Percentiles rank a stretch among this genome's conserved stretches.
Evolutionary conservation across 1,140 invertebrate species (phyloP).

Genomic region (Chlorops oryzae): DNA sequence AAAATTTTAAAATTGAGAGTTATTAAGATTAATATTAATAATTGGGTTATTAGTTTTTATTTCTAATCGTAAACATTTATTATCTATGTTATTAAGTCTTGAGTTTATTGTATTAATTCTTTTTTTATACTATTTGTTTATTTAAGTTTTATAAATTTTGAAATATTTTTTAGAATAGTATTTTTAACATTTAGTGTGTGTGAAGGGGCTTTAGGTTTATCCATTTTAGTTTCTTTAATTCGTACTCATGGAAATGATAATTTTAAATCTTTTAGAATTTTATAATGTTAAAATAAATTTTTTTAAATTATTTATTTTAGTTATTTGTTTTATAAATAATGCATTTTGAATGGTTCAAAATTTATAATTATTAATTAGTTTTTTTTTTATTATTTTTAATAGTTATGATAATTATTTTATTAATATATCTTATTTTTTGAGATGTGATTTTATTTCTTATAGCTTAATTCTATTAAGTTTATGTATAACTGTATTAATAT

Average conservation of each 20-base stretch:
- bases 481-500: slow-evolving; percentile 52
- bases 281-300: slow-evolving; percentile 52
- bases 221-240: slow-evolving; percentile 54
- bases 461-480: slow-evolving; percentile 51
- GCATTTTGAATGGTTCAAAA: slow-evolving; percentile 43
- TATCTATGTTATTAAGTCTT: slow-evolving; percentile 51
- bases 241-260: slow-evolving; percentile 54
- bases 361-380: slow-evolving; percentile 46
- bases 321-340: slow-evolving; percentile 44
- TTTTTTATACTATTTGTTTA: slow-evolving; percentile 51
- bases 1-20: slow-evolving; percentile 40
- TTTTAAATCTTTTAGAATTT: slow-evolving; percentile 52
- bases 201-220: slow-evolving; percentile 54
- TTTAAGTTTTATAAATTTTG: slow-evolving; percentile 48
- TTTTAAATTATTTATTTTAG: slow-evolving; percentile 46
- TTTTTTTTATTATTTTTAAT: slow-evolving; percentile 47
- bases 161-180: slow-evolving; percentile 54
- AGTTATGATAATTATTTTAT: slow-evolving; percentile 40
- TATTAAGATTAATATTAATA: slow-evolving; percentile 48
- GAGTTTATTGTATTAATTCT: slow-evolving; percentile 54
- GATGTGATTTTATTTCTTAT: slow-evolving; percentile 51
- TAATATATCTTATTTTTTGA: slow-evolving; percentile 47
- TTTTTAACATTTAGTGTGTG: slow-evolving; percentile 56
- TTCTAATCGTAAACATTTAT: slow-evolving; percentile 51
- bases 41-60: slow-evolving; percentile 48